Conservation (phyloP, 2,888 invertebrate genomes). For the Drosophila rubida region DNA sequence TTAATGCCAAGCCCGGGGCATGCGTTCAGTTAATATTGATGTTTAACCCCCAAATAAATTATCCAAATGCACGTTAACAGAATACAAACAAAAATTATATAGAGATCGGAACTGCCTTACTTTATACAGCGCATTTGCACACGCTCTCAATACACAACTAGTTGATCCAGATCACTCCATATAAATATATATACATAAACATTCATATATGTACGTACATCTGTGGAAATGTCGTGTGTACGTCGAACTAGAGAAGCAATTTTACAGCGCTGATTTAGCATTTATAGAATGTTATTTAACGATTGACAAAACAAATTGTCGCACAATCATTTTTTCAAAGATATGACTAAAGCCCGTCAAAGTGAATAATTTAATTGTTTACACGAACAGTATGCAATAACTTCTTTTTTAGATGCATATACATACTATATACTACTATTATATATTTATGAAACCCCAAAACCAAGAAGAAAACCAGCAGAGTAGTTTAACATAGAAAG, state of each 20-base stretch:
- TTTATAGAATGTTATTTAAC: slow-evolving; percentile 56
- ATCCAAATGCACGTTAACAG: slow-evolving; percentile 23
- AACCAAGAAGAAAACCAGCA: slow-evolving; percentile 23
- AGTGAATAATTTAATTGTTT: slow-evolving; percentile 44
- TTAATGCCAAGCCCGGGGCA: slow-evolving; percentile 56
- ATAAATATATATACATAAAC: slow-evolving; percentile 16
- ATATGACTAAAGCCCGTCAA: slow-evolving; percentile 9
- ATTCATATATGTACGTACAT: slow-evolving; percentile 19
- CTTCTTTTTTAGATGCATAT: slow-evolving; percentile 24
- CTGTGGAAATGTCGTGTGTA: slow-evolving; percentile 29
- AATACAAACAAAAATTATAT: slow-evolving; percentile 11
- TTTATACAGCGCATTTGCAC: slow-evolving; percentile 24
- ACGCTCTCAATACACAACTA: slow-evolving; percentile 12
- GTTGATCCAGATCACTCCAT: slow-evolving; percentile 12
- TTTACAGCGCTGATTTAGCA: slow-evolving; percentile 68
- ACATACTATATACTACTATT: slow-evolving; percentile 35
- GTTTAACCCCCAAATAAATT: background rate
- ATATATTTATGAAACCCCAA: slow-evolving; percentile 33
- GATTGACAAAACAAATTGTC: slow-evolving; percentile 58
- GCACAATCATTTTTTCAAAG: slow-evolving; percentile 66
- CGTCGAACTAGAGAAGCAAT: slow-evolving; percentile 53
- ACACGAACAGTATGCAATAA: slow-evolving; percentile 36
- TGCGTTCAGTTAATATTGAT: slow-evolving; percentile 23
- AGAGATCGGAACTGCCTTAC: slow-evolving; percentile 48
- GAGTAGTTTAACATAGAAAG: slow-evolving; percentile 14